Evolutionary conservation across 2,888 invertebrate genomes (phyloP).

Genomic region (Gerris lacustris): DNA sequence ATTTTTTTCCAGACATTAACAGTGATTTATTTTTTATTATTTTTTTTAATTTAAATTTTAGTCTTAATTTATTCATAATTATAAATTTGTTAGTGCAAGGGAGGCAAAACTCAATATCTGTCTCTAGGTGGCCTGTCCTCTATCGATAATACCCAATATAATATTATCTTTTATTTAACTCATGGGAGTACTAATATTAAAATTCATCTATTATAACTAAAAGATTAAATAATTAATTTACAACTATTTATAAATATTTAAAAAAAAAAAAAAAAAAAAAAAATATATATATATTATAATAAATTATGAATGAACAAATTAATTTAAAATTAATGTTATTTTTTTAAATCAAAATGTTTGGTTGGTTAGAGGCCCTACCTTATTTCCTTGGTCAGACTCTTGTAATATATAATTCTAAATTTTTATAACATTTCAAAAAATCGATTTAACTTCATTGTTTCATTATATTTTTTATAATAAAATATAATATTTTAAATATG

Average conservation of each 20-base stretch:
- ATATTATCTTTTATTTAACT: too few relatives aligned
- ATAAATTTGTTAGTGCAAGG: background rate
- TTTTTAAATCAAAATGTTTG: background rate
- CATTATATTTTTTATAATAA: background rate
- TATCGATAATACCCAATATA: background rate
- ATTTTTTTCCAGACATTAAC: background rate
- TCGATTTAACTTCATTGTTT: background rate
- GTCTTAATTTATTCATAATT: background rate
- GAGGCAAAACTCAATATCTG: background rate
- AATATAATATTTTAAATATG: background rate
- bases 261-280: background rate
- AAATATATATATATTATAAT: too few relatives aligned
- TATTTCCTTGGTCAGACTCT: background rate
- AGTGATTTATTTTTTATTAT: background rate
- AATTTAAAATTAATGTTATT: too few relatives aligned
- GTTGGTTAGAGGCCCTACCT: slow-evolving; percentile 1
- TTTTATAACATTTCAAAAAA: background rate
- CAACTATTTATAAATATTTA: background rate
- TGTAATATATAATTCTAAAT: background rate
- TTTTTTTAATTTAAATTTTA: background rate
- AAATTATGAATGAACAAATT: too few relatives aligned
- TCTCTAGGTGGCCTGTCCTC: slow-evolving; percentile 5
- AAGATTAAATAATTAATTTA: background rate
- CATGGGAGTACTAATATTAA: too few relatives aligned
- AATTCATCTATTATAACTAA: too few relatives aligned